These are phyloP conservation scores for Pao palembangensis DNA, from an alignment of 2,113 vertebrate species.

Conservation along the genomic window DNA sequence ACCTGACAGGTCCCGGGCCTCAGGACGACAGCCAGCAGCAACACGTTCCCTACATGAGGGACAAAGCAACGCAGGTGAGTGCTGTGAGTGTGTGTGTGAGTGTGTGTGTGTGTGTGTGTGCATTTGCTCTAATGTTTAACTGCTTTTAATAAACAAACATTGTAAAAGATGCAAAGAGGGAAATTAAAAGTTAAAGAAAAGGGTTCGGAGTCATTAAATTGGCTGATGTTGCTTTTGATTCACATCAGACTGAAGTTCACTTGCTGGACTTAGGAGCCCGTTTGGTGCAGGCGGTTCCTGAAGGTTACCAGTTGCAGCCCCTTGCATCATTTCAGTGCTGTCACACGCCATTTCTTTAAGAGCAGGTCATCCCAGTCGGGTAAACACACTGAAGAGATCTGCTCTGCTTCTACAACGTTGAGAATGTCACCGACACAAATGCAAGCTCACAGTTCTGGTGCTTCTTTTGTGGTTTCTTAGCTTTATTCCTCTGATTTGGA, in stretches of 20 bases:
- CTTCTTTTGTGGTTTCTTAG: too few relatives aligned
- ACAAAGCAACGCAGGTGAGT: conserved; percentile 95
- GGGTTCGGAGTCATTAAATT: background rate
- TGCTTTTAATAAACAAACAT: background rate
- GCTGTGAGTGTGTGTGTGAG: too few relatives aligned
- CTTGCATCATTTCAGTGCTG: conserved; percentile 46
- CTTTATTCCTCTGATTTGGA: too few relatives aligned
- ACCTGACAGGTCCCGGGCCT: conserved; percentile 96
- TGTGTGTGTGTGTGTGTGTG: conserved; percentile 1
- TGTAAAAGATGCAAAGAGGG: background rate
- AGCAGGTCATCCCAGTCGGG: background rate
- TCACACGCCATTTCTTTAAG: background rate
- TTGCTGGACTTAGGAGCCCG: background rate
- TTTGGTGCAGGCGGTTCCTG: too few relatives aligned
- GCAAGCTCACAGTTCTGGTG: too few relatives aligned
- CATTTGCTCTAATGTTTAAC: background rate
- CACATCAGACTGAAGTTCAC: background rate
- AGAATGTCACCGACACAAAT: too few relatives aligned
- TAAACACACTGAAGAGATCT: too few relatives aligned
- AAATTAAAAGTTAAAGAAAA: too few relatives aligned
- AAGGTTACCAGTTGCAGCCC: conserved; percentile 22
- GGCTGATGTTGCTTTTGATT: too few relatives aligned
- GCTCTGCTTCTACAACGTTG: too few relatives aligned
- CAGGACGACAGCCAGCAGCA: conserved; percentile 87
- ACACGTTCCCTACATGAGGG: conserved; percentile 89